These are phyloP conservation scores for Halesus radiatus DNA, from an alignment of 1,140 invertebrate species.

Conservation along the genomic window DNA sequence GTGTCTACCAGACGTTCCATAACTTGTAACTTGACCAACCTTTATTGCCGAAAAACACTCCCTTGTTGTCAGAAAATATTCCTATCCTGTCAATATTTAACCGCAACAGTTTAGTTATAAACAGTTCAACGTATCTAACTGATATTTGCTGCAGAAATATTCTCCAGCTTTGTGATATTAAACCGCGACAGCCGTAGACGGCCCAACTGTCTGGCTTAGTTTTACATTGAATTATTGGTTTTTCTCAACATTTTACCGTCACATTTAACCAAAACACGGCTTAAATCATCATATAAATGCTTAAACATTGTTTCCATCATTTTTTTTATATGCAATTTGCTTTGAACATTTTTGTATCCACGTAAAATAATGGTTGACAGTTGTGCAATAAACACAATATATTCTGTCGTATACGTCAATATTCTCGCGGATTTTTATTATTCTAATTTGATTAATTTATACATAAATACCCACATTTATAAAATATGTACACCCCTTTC, in stretches of 20 bases:
- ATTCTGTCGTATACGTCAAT: background rate
- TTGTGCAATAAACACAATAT: slow-evolving; percentile 19
- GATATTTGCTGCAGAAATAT: background rate
- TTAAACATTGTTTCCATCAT: no score
- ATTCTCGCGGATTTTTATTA: background rate
- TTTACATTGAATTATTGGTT: no score
- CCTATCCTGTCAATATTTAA: background rate
- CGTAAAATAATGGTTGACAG: slow-evolving; percentile 13
- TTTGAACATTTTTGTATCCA: background rate
- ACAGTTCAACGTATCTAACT: background rate
- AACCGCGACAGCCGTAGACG: slow-evolving; percentile 6
- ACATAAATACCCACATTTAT: background rate
- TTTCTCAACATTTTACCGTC: no score
- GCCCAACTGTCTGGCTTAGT: background rate
- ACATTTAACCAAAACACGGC: no score
- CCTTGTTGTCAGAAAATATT: slow-evolving; percentile 39
- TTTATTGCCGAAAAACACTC: slow-evolving; percentile 48
- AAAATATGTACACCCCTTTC: background rate
- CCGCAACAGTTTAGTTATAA: background rate
- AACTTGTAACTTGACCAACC: slow-evolving; percentile 36
- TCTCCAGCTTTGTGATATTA: background rate
- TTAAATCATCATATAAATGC: no score
- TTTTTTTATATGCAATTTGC: no score
- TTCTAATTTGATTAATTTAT: background rate
- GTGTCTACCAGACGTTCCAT: slow-evolving; percentile 40